phyloP scores from a whole-genome alignment of 2,113 vertebrate genomes.

The Labeo catla region DNA sequence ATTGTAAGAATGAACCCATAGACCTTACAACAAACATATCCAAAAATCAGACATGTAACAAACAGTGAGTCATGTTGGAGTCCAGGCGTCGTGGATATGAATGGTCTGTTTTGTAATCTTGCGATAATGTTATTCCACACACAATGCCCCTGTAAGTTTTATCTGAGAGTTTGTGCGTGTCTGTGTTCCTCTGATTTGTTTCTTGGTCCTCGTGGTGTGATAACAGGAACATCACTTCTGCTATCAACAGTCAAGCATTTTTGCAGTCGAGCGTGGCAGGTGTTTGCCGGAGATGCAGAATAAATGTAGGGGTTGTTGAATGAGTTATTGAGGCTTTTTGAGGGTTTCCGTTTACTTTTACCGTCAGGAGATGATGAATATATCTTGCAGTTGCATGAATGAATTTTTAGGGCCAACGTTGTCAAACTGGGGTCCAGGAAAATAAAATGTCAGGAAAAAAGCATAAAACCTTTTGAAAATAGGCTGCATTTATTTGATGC shows the following conservation, averaged over 20 bases:
- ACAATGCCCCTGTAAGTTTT: background rate
- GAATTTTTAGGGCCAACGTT: background rate
- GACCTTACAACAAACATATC: conserved; percentile 29
- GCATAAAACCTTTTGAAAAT: too few species aligned
- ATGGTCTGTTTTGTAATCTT: background rate
- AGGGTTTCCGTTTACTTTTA: conserved; percentile 42
- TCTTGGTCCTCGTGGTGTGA: background rate
- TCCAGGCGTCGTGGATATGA: background rate
- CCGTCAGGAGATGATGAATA: background rate
- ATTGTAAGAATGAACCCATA: conserved; percentile 17
- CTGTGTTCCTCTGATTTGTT: background rate
- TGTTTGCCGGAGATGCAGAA: conserved; percentile 32
- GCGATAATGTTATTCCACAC: background rate
- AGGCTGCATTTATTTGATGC: background rate
- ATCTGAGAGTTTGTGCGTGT: conserved; percentile 1
- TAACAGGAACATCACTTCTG: conserved; percentile 15
- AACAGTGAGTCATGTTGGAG: conserved; percentile 9
- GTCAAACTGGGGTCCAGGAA: background rate
- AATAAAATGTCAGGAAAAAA: background rate
- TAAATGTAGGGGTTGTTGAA: conserved; percentile 30
- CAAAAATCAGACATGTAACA: background rate
- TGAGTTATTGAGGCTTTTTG: conserved; percentile 53
- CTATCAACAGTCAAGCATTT: conserved; percentile 31
- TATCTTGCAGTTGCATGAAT: background rate
- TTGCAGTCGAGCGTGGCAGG: background rate